phyloP scores from a whole-genome alignment of 2,797 vertebrate genomes.

The Pipistrellus pygmaeus region DNA sequence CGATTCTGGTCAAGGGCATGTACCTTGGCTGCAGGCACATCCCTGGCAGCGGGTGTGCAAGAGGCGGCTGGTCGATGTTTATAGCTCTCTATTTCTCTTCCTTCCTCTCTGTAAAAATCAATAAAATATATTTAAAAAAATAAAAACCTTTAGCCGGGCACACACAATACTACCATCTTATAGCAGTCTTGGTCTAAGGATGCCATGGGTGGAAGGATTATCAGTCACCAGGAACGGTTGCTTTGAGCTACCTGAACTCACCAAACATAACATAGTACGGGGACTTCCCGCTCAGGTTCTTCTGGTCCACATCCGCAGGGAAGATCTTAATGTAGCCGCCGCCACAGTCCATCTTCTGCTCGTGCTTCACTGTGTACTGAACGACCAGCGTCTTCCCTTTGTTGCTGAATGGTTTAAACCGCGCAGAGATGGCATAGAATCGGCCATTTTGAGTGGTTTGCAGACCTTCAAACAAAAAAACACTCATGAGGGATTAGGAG shows the following conservation, averaged over 20 bases:
- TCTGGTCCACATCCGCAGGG: conserved; percentile 90
- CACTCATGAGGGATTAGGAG: background rate
- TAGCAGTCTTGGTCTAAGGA: background rate
- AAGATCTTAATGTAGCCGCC: conserved; percentile 95
- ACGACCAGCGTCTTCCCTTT: conserved; percentile 92
- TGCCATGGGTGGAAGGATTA: background rate
- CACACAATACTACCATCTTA: background rate
- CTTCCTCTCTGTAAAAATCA: too few species aligned
- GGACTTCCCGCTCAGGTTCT: conserved; percentile 90
- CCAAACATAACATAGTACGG: conserved; percentile 94
- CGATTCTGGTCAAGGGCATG: too few species aligned
- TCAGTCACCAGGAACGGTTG: background rate
- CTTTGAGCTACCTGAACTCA: conserved; percentile 80
- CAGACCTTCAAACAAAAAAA: conserved; percentile 87
- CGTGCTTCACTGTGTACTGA: conserved; percentile 95
- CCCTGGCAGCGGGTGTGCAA: too few species aligned
- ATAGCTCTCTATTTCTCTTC: too few species aligned
- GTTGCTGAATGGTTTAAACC: conserved; percentile 93
- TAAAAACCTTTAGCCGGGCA: background rate
- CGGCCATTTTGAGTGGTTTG: conserved; percentile 93
- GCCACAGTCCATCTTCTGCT: conserved; percentile 95
- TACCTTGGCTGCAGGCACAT: too few species aligned
- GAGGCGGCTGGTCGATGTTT: too few species aligned
- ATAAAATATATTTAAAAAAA: too few species aligned
- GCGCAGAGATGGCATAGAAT: conserved; percentile 92